Conservation (phyloP, 2,797 vertebrate genomes). For the Glyptemys insculpta region DNA sequence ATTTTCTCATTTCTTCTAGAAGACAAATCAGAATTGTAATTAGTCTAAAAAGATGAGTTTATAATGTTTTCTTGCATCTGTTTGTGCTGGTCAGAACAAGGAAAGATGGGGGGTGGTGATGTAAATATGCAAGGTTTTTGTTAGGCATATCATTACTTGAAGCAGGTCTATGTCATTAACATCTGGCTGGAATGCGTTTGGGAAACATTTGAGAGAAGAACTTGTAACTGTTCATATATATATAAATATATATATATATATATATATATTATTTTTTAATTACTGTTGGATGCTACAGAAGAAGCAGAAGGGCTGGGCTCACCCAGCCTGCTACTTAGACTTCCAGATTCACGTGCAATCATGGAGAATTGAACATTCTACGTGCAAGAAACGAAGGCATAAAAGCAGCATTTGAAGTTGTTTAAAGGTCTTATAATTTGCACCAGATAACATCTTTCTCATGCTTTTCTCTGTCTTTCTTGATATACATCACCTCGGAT, state of each 20-base stretch:
- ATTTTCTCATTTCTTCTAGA: conserved; percentile 77
- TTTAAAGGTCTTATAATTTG: conserved; percentile 75
- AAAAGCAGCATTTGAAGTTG: conserved; percentile 73
- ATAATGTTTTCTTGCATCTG: conserved; percentile 66
- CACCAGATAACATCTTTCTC: conserved; percentile 82
- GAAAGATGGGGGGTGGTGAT: conserved; percentile 73
- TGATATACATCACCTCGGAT: conserved; percentile 87
- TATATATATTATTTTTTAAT: conserved; percentile 74
- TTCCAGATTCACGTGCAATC: conserved; percentile 79
- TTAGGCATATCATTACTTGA: conserved; percentile 78
- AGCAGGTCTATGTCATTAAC: conserved; percentile 76
- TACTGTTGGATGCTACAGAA: conserved; percentile 78
- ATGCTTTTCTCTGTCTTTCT: conserved; percentile 81
- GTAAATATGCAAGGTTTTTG: conserved; percentile 77
- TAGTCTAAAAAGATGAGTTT: conserved; percentile 75
- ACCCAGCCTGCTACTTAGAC: conserved; percentile 63
- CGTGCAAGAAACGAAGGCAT: conserved; percentile 71
- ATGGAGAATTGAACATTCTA: conserved; percentile 70
- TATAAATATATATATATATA: conserved; percentile 36
- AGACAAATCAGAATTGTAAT: conserved; percentile 77
- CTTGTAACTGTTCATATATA: conserved; percentile 73
- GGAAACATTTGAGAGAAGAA: conserved; percentile 75
- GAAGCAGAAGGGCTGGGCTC: conserved; percentile 76
- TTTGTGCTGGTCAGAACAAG: conserved; percentile 77
- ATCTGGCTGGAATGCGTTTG: conserved; percentile 73